Conservation (phyloP, 2,113 vertebrate genomes). For the Camelus bactrianus region DNA sequence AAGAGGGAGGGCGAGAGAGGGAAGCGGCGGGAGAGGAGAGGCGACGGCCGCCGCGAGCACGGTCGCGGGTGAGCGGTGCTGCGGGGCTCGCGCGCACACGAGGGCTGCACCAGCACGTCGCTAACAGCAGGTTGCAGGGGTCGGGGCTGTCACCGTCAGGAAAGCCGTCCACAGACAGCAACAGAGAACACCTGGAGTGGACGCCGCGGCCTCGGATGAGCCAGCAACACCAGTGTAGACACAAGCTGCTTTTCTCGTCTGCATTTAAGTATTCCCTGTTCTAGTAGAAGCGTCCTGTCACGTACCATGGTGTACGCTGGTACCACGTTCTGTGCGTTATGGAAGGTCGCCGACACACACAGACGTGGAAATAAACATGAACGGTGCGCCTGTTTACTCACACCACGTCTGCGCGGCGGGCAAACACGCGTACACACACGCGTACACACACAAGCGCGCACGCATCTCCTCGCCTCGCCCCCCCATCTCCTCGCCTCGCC, state of each 20-base stretch:
- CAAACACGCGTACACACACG: too few species aligned
- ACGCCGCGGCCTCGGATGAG: neutral
- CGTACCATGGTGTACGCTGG: too few species aligned
- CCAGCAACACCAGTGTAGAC: neutral
- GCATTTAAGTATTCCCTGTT: neutral
- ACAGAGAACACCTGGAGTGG: neutral
- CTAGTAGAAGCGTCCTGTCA: neutral
- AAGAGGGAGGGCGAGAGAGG: too few species aligned
- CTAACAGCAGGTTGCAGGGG: too few species aligned
- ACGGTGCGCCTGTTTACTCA: neutral
- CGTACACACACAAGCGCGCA: neutral
- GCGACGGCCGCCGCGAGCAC: too few species aligned
- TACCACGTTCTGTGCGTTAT: too few species aligned
- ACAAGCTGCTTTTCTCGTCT: neutral
- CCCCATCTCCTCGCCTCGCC: neutral
- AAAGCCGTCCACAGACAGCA: neutral
- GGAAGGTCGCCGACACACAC: neutral
- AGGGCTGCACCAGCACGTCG: too few species aligned
- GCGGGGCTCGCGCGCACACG: too few species aligned
- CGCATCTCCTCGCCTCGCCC: neutral
- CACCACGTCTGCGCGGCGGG: too few species aligned
- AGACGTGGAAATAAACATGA: neutral
- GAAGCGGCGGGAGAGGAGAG: too few species aligned
- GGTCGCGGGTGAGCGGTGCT: too few species aligned
- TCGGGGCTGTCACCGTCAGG: too few species aligned